Percentiles rank a stretch among this genome's conserved stretches.
phyloP scores from a whole-genome alignment of 2,797 vertebrate genomes.

The Tauraco hartlaubi region DNA sequence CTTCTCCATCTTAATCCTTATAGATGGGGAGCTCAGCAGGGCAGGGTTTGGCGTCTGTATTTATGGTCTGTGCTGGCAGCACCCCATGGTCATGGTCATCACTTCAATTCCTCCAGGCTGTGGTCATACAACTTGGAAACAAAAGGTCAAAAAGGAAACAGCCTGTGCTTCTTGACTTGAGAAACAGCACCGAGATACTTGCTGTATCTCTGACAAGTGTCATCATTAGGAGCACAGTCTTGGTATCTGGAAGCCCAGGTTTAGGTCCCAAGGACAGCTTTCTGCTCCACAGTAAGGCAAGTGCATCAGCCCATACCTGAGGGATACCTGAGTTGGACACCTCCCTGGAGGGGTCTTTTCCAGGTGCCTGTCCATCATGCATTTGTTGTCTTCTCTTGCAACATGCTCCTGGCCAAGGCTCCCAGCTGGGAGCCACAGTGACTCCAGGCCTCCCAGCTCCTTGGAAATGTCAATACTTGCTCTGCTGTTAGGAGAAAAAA shows the following conservation, averaged over 20 bases:
- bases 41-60: not conserved
- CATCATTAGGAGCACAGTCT: not conserved
- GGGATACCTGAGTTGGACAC: not conserved
- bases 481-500: not conserved
- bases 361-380: rapidly evolving
- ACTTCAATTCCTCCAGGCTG: not conserved
- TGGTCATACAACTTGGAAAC: not conserved
- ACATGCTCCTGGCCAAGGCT: not conserved
- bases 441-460: not conserved
- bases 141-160: not conserved
- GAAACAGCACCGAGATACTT: not conserved
- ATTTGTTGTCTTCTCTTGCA: not conserved
- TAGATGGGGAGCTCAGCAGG: not conserved
- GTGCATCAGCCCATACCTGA: not conserved
- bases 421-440: not conserved
- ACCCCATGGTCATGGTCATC: not conserved
- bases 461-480: not conserved
- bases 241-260: not conserved
- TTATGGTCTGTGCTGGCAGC: not conserved
- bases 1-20: not conserved
- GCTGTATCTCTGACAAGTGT: not conserved
- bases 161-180: not conserved
- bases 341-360: not conserved
- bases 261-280: not conserved
- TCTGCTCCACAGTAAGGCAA: not conserved